Evolutionary conservation across 2,888 invertebrate genomes (phyloP).

Genomic region (Podabrus alpinus): DNA sequence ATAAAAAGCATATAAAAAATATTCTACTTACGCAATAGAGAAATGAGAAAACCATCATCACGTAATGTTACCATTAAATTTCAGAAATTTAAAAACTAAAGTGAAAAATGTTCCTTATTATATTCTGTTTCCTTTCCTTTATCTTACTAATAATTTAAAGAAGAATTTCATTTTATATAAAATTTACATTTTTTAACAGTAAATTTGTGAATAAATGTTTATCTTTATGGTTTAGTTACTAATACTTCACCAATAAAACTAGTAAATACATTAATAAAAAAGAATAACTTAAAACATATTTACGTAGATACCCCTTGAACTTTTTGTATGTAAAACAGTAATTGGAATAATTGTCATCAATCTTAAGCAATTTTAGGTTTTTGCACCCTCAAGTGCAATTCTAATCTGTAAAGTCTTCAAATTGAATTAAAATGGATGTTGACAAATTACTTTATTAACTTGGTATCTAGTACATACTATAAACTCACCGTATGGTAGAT

Average conservation of each 20-base stretch:
- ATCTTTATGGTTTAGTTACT: background rate
- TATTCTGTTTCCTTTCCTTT: background rate
- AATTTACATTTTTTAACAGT: background rate
- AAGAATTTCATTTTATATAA: background rate
- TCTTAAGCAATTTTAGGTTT: background rate
- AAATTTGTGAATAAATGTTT: background rate
- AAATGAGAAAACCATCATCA: background rate
- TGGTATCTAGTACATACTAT: too few species aligned
- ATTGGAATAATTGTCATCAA: background rate
- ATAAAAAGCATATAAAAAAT: background rate
- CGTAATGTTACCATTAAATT: background rate
- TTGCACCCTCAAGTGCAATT: background rate
- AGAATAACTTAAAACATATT: background rate
- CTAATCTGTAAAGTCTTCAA: background rate
- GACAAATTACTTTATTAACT: background rate
- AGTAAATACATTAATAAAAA: background rate
- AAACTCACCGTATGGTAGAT: too few species aligned
- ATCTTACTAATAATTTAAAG: background rate
- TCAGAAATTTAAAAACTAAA: background rate
- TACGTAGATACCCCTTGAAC: background rate
- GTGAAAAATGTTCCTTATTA: background rate
- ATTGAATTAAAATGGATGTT: background rate
- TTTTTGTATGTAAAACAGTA: background rate
- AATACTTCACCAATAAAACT: background rate
- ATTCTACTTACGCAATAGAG: background rate